Conservation (phyloP, 2,113 vertebrate species). For the Trematocara unimaculatum region DNA sequence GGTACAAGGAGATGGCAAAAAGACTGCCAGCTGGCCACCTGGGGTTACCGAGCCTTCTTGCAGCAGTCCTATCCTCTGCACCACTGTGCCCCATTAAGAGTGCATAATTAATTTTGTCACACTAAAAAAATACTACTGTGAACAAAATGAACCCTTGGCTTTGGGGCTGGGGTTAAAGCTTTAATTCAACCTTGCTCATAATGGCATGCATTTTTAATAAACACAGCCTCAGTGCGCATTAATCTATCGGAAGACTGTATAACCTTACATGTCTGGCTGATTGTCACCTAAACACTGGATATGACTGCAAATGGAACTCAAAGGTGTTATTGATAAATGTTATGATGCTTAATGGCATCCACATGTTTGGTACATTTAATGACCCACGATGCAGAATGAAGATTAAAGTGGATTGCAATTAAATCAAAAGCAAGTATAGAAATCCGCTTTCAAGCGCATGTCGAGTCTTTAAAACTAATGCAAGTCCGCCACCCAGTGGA, state of each 20-base stretch:
- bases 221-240: neutral
- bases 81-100: neutral
- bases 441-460: neutral
- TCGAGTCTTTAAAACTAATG: neutral
- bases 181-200: neutral
- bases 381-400: neutral
- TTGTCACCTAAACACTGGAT: neutral
- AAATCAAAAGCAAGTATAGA: neutral
- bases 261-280: neutral
- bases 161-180: neutral
- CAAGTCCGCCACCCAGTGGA: constrained; percentile 46
- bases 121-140: neutral
- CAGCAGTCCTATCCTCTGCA: neutral
- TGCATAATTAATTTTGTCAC: neutral
- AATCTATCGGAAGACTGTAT: neutral
- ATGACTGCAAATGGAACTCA: neutral
- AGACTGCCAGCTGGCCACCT: neutral
- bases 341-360: neutral
- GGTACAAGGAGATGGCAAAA: neutral
- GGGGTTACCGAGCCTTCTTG: neutral
- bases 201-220: neutral
- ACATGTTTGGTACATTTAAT: neutral
- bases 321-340: neutral
- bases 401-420: neutral
- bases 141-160: neutral